A percentile compares a stretch with the other conserved stretches of the same genome.
These are phyloP conservation scores for Helarctos malayanus DNA, from an alignment of 2,797 vertebrate species.

Conservation along the genomic window DNA sequence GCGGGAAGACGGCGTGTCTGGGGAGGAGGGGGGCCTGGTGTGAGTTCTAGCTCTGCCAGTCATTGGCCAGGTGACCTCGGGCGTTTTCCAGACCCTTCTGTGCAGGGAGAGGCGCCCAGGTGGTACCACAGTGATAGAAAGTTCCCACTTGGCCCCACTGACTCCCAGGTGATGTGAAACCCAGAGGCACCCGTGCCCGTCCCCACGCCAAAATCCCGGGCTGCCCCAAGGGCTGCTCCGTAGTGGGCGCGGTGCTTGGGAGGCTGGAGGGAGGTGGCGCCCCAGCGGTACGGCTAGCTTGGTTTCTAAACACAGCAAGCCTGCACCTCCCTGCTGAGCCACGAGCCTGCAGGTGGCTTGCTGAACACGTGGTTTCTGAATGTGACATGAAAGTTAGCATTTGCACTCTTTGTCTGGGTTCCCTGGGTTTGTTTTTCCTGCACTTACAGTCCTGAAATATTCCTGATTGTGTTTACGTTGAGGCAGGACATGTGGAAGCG, in stretches of 20 bases:
- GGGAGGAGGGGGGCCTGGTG: fast-evolving
- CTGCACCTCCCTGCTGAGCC: not conserved
- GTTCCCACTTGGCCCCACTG: fast-evolving
- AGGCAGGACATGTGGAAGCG: not conserved
- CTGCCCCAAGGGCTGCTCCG: not conserved
- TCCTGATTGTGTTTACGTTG: not conserved
- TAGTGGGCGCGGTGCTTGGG: fast-evolving
- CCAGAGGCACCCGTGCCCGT: not conserved
- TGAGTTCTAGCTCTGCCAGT: not conserved
- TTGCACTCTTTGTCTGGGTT: not conserved
- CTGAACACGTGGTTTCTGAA: constrained; percentile 57
- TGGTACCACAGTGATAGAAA: fast-evolving
- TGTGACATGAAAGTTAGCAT: constrained; percentile 42
- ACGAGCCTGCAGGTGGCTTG: not conserved
- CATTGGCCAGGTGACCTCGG: not conserved
- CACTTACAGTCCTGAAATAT: not conserved
- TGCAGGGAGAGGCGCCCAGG: not conserved
- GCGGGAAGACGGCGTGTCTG: fast-evolving
- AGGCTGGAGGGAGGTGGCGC: not conserved
- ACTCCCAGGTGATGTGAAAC: not conserved
- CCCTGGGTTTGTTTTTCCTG: constrained; percentile 55
- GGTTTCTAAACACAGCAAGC: not conserved
- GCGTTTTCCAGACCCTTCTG: fast-evolving
- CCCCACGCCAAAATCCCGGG: not conserved
- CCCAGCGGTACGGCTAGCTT: fast-evolving